phyloP scores from a whole-genome alignment of 2,113 vertebrate genomes.

The Salvator merianae region DNA sequence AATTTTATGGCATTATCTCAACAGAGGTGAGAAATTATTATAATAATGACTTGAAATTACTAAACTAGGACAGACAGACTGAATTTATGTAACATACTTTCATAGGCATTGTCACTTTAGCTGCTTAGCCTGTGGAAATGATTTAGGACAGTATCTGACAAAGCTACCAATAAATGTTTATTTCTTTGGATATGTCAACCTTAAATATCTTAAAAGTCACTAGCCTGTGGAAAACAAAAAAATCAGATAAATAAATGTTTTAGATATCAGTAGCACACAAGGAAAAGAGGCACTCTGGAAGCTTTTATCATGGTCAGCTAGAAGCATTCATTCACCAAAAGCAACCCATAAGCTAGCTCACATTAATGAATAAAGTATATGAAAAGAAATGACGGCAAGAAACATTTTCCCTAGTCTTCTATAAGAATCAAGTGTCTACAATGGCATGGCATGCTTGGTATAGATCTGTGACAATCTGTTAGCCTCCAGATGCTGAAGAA shows the following conservation, averaged over 20 bases:
- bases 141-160: too few relatives aligned
- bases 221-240: not conserved
- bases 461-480: too few relatives aligned
- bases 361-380: not conserved
- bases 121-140: too few relatives aligned
- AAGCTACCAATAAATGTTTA: not conserved
- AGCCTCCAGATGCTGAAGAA: too few relatives aligned
- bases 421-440: not conserved
- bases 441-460: too few relatives aligned
- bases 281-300: too few relatives aligned
- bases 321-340: not conserved
- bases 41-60: not conserved
- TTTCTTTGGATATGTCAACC: not conserved
- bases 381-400: not conserved
- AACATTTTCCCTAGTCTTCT: too few relatives aligned
- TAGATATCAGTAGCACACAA: not conserved
- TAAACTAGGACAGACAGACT: not conserved
- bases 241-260: not conserved
- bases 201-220: not conserved
- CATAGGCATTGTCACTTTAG: not conserved
- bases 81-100: not conserved
- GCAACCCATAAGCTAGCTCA: not conserved
- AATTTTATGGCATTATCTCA: not conserved
- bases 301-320: not conserved
- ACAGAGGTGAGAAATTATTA: not conserved